Evolutionary conservation across 2,113 vertebrate genomes (phyloP), one percentile per base, ranked within the genome.

Genomic region (Rhegmatorhina hoffmannsi): DNA sequence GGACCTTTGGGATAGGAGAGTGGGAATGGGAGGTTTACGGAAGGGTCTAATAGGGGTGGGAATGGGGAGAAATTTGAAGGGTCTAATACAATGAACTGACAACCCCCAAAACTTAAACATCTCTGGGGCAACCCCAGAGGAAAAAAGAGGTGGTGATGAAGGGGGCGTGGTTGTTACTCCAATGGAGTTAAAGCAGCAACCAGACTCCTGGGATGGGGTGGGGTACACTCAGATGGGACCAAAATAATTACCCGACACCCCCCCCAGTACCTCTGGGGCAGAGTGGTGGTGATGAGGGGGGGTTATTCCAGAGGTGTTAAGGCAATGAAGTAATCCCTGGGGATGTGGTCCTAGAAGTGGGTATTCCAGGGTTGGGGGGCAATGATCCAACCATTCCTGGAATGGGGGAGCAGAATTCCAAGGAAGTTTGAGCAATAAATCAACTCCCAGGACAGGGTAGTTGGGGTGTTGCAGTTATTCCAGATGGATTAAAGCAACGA

Each of bases 171-270:
- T 4, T 6, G 18, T 28, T 44, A 24, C 43, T 50, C 28, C 68
- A 40, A 0, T 0, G 20, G 31, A 60, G 3, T 66, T 56, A 74
- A 79, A 79, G 19, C 38, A 69, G 46, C 3, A 4, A 29, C 18
- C 7, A n/a, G 21, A 73, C 5, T 49, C 11, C 70, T 74, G 49
- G 53, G 38, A 36, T 26, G 17, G 21, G 33, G 2, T 10, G 62
- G 17, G 28, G 7, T 18, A 28, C 19, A 31, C 17, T 63, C 29
- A 17, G 43, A 8, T 34, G 49, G 36, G 60, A 38, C 6, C 33
- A 28, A 81, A 77, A 10, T 4, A n/a, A 77, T 17, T 2, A 12
- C 17, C 17, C 0, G 5, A 11, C 2, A n/a, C n/a, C n/a, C 21
- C 25, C 29, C 15, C 25, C 12, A 18, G 5, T 47, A 25, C 12